Evolutionary conservation across 2,888 invertebrate genomes (phyloP), one percentile per base, ranked within the genome.

Genomic region (Pammene fasciana): DNA sequence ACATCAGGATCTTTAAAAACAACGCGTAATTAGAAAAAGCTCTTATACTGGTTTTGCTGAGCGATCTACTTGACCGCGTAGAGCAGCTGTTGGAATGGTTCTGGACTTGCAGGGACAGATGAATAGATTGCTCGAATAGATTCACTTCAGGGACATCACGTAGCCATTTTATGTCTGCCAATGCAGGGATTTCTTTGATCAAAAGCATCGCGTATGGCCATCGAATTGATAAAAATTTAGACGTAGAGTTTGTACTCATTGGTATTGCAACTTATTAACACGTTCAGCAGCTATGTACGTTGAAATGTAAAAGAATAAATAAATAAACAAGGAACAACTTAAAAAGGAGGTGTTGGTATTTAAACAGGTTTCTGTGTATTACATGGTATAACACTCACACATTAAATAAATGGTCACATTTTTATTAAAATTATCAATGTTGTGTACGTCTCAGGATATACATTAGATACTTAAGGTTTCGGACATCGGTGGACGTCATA

Each of bases 131-230:
- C 50, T 62, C 38, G n/a, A 62, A 79, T 82, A 80, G 78, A 85
- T 83, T 81, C 84, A 81, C 82, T 78, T 82, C 80, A 78, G 80
- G 82, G 81, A 85, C 84, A 90, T 87, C 90, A 90, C 89, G 91
- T 89, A 83, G 83, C 85, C 83, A 82, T 87, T 90, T 91, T 90
- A 91, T 90, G 81, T 79, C 78, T 76, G 71, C 75, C 76, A 65
- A 54, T 55, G 60, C 57, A 46, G 73, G 76, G 61, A 61, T 65
- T 65, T 54, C n/a, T 34, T 65, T 18, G 36, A 59, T 62, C 18
- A 48, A 59, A 71, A 56, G 43, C 65, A 68, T 72, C 72, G n/a
- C 26, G 5, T 41, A 9, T 6, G 8, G 9, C 38, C 38, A 38
- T 38, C 38, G 7, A 38, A 9, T 38, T 3, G 26, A 1, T 38